Percentiles rank a stretch among this genome's conserved stretches.
Conservation (phyloP, 2,797 vertebrate species). For the Gobio occitaniae region DNA sequence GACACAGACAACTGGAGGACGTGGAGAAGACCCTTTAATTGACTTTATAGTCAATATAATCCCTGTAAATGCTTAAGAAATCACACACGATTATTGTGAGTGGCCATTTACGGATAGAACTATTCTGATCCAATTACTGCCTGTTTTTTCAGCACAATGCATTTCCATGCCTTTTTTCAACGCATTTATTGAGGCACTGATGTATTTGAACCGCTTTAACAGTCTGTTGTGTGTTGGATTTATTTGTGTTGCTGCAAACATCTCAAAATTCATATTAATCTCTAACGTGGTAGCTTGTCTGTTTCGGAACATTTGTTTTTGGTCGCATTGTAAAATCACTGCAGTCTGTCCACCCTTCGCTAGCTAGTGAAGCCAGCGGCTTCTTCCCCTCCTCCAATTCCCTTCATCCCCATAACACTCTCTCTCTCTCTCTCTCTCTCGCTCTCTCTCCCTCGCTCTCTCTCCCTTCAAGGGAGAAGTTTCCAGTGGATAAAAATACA, state of each 20-base stretch:
- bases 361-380: conserved; percentile 68
- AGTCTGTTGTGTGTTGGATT: background rate
- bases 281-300: conserved; percentile 13
- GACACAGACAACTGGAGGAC: background rate
- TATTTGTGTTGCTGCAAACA: conserved; percentile 2
- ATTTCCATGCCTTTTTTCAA: background rate
- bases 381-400: conserved; percentile 45
- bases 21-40: background rate
- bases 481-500: conserved; percentile 78
- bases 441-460: conserved; percentile 51
- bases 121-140: background rate
- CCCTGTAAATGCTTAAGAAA: background rate
- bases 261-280: background rate
- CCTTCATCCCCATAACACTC: conserved; percentile 47
- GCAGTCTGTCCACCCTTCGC: conserved; percentile 70
- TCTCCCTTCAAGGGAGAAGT: conserved; percentile 72
- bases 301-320: conserved; percentile 45
- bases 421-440: conserved; percentile 60
- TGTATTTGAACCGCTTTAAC: background rate
- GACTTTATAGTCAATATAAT: background rate
- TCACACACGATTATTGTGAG: too few species aligned
- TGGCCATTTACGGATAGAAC: background rate
- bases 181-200: background rate
- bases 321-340: conserved; percentile 64
- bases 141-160: background rate